Evolutionary conservation across 2,888 invertebrate genomes (phyloP), one percentile per base, ranked within the genome.

Genomic region (Brachypterus glaber): DNA sequence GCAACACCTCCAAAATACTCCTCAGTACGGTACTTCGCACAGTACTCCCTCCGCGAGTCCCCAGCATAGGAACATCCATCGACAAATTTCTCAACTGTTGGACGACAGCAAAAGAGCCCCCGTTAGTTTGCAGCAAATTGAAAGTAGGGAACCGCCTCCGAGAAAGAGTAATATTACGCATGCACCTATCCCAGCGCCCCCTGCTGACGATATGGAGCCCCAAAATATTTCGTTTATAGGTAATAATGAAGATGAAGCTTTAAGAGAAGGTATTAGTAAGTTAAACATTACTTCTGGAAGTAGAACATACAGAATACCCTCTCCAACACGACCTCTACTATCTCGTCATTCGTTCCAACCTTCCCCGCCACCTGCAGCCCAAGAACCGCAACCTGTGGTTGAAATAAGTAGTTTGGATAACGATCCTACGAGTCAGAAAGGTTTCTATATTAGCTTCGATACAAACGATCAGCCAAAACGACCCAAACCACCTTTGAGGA

Each of bases 361-460:
- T 27, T 41, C 46, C 13, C 61, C 50, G 51, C 60, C 40, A 7
- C 44, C 48, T 35, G 33, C 7, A 30, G 58, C 62, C 38, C 59
- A 71, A 58, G 41, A 38, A 17, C 17, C 17, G 16, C 34, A 31
- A 11, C 29, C 32, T 41, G 56, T 25, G 49, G 66, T 49, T 52
- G 62, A 60, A 50, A 54, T 62, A 51, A 67, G 73, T 55, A 56
- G 70, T 57, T 62, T 72, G 58, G 57, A 71, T 54, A 54, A 64
- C 17, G 72, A 72, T 48, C 58, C 67, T 3, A 63, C 63, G 8
- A 71, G 68, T 42, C 84, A 87, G 60, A 86, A 88, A 63, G 87
- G 88, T 17, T 95, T 95, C 68, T 93, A 93, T 64, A 89, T 95
- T 58, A 87, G 90, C 34, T 91, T 95, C 61, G 91, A 91, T 60